A percentile compares a stretch with the other conserved stretches of the same genome.
Conservation (phyloP, 1,140 invertebrate species). For the Aleiodes sp. region DNA sequence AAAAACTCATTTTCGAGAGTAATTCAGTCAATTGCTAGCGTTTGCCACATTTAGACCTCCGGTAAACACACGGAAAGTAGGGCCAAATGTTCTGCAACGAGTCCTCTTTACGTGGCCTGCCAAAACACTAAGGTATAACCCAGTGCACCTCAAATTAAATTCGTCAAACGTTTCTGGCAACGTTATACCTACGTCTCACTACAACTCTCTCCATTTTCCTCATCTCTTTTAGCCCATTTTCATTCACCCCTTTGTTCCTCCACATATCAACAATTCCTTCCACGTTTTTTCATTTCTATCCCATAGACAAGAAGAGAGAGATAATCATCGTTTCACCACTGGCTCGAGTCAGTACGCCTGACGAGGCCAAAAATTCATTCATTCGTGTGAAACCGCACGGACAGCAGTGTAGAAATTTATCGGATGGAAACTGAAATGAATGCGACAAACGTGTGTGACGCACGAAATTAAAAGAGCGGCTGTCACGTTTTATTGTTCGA, state of each 20-base stretch:
- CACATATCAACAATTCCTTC: neutral
- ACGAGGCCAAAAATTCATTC: conserved; percentile 17
- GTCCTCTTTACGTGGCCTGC: neutral
- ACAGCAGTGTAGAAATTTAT: conserved; percentile 4
- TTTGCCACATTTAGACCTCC: too few species aligned
- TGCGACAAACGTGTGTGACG: neutral
- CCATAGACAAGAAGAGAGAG: neutral
- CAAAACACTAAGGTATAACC: conserved; percentile 15
- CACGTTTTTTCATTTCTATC: conserved; percentile 13
- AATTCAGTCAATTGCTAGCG: too few species aligned
- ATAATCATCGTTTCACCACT: neutral
- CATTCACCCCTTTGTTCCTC: neutral
- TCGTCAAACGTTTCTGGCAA: conserved; percentile 38
- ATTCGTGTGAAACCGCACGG: conserved; percentile 18
- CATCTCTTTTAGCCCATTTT: neutral
- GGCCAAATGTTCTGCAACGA: conserved; percentile 3
- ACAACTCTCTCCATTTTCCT: conserved; percentile 15
- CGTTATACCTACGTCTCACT: conserved; percentile 19
- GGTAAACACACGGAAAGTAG: neutral
- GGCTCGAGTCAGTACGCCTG: conserved; percentile 9
- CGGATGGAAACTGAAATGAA: neutral
- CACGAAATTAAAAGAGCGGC: conserved; percentile 1
- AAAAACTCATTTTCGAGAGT: too few species aligned
- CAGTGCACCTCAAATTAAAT: conserved; percentile 37
- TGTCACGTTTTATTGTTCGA: neutral